Conservation (phyloP, 1,140 invertebrate species). For the Tachypleus tridentatus region DNA sequence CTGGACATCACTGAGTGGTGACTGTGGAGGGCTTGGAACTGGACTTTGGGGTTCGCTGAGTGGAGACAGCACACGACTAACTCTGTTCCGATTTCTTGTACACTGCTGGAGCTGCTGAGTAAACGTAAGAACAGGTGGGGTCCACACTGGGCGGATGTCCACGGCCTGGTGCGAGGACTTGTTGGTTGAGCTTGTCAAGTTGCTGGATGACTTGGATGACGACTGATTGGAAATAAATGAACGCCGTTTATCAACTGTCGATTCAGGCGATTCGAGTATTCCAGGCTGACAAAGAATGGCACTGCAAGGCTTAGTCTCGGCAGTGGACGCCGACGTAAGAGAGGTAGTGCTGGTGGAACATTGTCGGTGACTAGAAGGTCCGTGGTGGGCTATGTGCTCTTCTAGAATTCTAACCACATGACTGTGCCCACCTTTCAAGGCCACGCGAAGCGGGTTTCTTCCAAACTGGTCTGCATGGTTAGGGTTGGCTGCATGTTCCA, state of each 20-base stretch:
- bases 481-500: conserved; percentile 82
- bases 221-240: conserved; percentile 62
- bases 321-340: conserved; percentile 46
- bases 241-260: conserved; percentile 48
- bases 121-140: conserved; percentile 43
- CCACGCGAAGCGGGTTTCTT: conserved; percentile 59
- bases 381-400: conserved; percentile 26
- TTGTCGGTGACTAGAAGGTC: conserved; percentile 14
- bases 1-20: conserved; percentile 54
- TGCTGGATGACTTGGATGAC: conserved; percentile 56
- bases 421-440: conserved; percentile 60
- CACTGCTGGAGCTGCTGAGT: conserved; percentile 60
- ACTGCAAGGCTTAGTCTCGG: conserved; percentile 54
- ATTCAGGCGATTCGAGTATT: conserved; percentile 46
- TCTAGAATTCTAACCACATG: conserved; percentile 52
- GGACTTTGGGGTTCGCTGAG: conserved; percentile 59
- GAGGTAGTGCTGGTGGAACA: conserved; percentile 43
- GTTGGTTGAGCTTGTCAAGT: conserved; percentile 49
- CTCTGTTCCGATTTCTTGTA: conserved; percentile 33
- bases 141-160: conserved; percentile 12
- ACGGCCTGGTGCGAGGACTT: conserved; percentile 34
- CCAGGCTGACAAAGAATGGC: conserved; percentile 42
- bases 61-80: conserved; percentile 46
- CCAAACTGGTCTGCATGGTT: conserved; percentile 85
- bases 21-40: conserved; percentile 67